Conservation (phyloP, 2,113 vertebrate genomes). For the Physeter macrocephalus region DNA sequence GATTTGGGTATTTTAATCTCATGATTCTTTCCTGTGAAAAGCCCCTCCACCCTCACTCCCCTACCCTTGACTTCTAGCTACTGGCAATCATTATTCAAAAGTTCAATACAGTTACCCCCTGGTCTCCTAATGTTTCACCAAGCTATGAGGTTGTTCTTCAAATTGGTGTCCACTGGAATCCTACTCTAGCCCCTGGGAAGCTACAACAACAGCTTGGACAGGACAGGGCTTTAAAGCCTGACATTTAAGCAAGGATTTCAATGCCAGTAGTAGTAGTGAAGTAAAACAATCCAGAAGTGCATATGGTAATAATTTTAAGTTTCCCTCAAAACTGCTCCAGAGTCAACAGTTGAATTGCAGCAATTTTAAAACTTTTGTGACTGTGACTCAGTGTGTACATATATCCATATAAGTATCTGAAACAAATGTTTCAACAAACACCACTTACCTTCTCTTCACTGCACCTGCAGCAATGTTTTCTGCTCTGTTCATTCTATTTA, state of each 20-base stretch:
- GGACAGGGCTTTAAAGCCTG: neutral
- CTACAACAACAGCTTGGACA: neutral
- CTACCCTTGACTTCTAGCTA: neutral
- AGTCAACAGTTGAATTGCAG: neutral
- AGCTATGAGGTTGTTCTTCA: neutral
- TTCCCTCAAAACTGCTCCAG: neutral
- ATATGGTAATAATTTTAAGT: neutral
- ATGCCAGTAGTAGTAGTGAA: neutral
- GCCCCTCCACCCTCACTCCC: neutral
- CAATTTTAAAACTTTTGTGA: neutral
- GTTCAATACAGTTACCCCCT: neutral
- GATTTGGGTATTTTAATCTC: constrained; percentile 19
- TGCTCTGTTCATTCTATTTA: neutral
- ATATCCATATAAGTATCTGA: neutral
- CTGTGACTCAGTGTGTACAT: neutral
- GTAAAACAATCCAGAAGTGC: neutral
- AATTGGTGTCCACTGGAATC: neutral
- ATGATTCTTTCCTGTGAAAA: constrained; percentile 13
- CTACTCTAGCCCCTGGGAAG: neutral
- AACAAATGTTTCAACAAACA: neutral
- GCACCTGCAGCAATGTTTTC: neutral
- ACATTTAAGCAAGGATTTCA: neutral
- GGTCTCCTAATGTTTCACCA: neutral
- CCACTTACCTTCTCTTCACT: neutral
- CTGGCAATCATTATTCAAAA: neutral